Evolutionary conservation across 2,888 invertebrate species (phyloP).

Genomic region (Drosophila emarginata): DNA sequence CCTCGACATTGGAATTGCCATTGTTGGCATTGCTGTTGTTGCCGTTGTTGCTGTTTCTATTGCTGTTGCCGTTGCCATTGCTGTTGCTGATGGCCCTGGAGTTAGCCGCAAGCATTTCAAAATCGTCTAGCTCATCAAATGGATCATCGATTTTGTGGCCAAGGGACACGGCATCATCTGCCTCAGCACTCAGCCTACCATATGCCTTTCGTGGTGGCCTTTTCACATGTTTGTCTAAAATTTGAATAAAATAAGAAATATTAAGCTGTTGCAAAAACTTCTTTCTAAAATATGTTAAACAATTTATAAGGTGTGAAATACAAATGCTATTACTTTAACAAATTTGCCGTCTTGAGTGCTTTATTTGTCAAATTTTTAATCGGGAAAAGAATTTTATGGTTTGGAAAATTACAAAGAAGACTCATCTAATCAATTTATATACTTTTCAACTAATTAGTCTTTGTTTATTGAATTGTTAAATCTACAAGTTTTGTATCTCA

Average conservation of each 20-base stretch:
- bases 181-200: constrained; percentile 81
- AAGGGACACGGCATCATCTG: constrained; percentile 79
- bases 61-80: constrained; percentile 24
- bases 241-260: constrained; percentile 21
- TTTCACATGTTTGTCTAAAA: constrained; percentile 81
- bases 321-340: neutral
- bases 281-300: neutral
- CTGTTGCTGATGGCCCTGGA: constrained; percentile 45
- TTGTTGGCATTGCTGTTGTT: constrained; percentile 43
- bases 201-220: constrained; percentile 82
- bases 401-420: neutral
- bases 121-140: constrained; percentile 81
- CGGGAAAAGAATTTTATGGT: neutral
- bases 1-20: constrained; percentile 25
- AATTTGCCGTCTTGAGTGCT: neutral
- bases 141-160: constrained; percentile 82
- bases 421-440: no score
- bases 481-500: no score
- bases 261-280: neutral
- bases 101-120: constrained; percentile 78
- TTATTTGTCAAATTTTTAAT: neutral
- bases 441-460: no score
- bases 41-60: constrained; percentile 43
- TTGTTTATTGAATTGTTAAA: no score
- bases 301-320: neutral